Base-by-base conservation (phyloP, 2,113 vertebrate genomes). In the Onychostoma macrolepis region DNA sequence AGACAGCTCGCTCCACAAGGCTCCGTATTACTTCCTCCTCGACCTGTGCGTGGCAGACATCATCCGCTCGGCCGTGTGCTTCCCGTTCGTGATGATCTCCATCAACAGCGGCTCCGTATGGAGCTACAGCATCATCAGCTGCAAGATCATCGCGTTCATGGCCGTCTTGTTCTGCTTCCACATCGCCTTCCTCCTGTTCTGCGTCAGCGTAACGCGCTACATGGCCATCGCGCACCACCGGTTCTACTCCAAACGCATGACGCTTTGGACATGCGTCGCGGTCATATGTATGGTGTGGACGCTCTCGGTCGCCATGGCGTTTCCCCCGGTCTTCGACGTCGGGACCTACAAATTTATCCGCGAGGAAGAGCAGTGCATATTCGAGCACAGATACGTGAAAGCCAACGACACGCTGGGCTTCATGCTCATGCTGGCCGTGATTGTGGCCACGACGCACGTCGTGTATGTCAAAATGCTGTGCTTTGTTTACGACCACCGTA, bases 211-310 rank as follows among this genome's bases (percentile, higher is more conserved):
- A 90, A 99, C 97, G 0, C 96, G 98, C 26, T 99, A 99, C 93
- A 97, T 99, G 97, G 98, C 98, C 91, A 97, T 99, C 56, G 98
- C 98, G 74, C 98, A 99, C 92, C 98, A 99, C 94, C 93, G 97
- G 83, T 99, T 99, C 91, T 99, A 98, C 10, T 97, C 96, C 92
- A 99, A 99, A 93, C 96, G 97, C 83, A 95, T 99, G 96, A 99
- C 96, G 19, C 93, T 95, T 87, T 99, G 98, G 94, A 97, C 97
- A 85, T 98, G 97, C 92, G 95, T 95, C 90, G 96, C 97, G 2
- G 95, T 99, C 90, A 96, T 99, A 88, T 97, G 97, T 92, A 97
- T 97, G 95, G 98, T 96, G 85, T 99, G 98, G 97, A 97, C 96
- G 6, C 96, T 99, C 77, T 97, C 98, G 33, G 94, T 96, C 90